phyloP scores from a whole-genome alignment of 2,888 invertebrate genomes.

The Scelioninae gen. 1 region DNA sequence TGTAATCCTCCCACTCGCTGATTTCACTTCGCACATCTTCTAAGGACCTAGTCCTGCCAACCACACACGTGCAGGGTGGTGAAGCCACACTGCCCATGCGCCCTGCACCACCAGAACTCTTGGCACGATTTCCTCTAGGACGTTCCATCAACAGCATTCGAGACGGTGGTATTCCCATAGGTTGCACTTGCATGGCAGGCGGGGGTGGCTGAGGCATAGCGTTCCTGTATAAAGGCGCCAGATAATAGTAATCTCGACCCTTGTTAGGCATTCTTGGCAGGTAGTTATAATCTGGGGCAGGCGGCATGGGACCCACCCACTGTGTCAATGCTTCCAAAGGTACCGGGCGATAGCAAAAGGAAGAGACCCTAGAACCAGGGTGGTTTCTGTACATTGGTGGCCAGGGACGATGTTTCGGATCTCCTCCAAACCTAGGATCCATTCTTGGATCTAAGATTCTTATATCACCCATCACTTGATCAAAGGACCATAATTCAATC shows the following conservation, averaged over 20 bases:
- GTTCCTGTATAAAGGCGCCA: constrained; percentile 89
- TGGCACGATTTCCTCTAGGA: constrained; percentile 74
- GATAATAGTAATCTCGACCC: constrained; percentile 87
- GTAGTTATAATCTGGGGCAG: too few species aligned
- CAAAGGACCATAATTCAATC: too few species aligned
- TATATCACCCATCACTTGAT: too few species aligned
- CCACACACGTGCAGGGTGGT: constrained; percentile 87
- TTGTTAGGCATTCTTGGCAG: constrained; percentile 84
- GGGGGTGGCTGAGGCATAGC: constrained; percentile 87
- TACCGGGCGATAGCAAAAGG: too few species aligned
- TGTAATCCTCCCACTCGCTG: constrained; percentile 87
- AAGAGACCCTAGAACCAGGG: too few species aligned
- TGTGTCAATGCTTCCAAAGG: too few species aligned
- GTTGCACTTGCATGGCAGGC: constrained; percentile 75
- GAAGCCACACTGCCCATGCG: constrained; percentile 74
- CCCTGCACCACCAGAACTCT: constrained; percentile 72
- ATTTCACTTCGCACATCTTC: constrained; percentile 90
- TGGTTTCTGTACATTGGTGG: too few species aligned
- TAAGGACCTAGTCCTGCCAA: constrained; percentile 88
- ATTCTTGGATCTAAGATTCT: too few species aligned
- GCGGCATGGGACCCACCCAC: too few species aligned
- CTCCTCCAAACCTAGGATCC: too few species aligned
- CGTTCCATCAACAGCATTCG: constrained; percentile 81
- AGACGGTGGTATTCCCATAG: constrained; percentile 77
- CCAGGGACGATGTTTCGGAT: too few species aligned